phyloP scores from a whole-genome alignment of 2,888 invertebrate species.

The Drosophila melanocephala region DNA sequence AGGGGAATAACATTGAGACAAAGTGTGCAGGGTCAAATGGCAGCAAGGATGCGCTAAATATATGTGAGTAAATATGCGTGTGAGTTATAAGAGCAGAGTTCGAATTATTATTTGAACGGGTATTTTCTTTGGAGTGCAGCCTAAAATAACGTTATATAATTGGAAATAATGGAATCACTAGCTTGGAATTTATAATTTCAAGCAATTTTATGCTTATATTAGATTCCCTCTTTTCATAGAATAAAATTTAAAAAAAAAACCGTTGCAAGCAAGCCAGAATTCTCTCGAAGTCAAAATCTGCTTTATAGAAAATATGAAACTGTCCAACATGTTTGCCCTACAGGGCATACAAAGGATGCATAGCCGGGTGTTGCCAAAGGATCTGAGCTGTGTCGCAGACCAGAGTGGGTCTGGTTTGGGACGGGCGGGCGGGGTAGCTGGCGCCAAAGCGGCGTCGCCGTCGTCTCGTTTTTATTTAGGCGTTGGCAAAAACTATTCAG shows the following conservation, averaged over 20 bases:
- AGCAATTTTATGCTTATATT: not conserved
- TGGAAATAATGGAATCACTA: not conserved
- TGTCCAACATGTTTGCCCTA: slow-evolving; percentile 3
- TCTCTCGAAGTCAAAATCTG: not conserved
- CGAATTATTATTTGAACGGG: not conserved
- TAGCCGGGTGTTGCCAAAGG: slow-evolving; percentile 45
- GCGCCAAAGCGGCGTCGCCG: slow-evolving; percentile 74
- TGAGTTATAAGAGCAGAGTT: not conserved
- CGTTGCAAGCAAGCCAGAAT: not conserved
- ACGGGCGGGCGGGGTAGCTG: slow-evolving; percentile 30
- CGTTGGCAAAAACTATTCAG: slow-evolving; percentile 69
- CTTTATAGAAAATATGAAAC: not conserved
- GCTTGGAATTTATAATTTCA: not conserved
- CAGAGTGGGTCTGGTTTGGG: slow-evolving; percentile 10
- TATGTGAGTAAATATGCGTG: not conserved
- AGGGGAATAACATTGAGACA: slow-evolving; percentile 22
- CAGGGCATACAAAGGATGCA: slow-evolving; percentile 46
- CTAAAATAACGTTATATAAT: too few relatives aligned
- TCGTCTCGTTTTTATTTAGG: slow-evolving; percentile 66
- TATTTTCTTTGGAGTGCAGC: not conserved
- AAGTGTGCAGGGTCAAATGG: slow-evolving; percentile 30
- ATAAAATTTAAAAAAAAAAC: not conserved
- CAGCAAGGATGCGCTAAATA: slow-evolving; percentile 48
- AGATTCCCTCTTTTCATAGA: not conserved
- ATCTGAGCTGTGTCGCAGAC: slow-evolving; percentile 41